Evolutionary conservation across 2,888 invertebrate genomes (phyloP), one percentile per base, ranked within the genome.

Genomic region (Actias luna): DNA sequence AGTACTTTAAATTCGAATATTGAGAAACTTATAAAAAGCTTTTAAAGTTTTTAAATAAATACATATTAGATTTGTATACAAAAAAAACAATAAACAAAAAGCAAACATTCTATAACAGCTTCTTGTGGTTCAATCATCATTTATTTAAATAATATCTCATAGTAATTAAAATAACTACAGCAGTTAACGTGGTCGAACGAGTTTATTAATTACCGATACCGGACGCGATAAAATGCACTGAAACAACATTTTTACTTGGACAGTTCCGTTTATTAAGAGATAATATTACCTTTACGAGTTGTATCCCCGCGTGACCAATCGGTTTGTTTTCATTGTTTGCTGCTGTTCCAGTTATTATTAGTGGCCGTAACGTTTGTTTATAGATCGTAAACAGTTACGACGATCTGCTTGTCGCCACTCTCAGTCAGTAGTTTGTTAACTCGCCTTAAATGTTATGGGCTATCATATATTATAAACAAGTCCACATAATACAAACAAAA

Each of bases 271-370:
- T 91, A 92, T 91, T 88, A 88, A 90, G 91, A 91, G 87, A 90
- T 91, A 89, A 90, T 88, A 85, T 84, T 88, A 91, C 92, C 91
- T 90, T 90, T 91, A 91, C 84, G 89, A 85, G 85, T 82, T 78
- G 83, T 82, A 80, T 83, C 78, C 81, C 76, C 80, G 71, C 77
- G 83, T 77, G 85, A 84, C 76, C 80, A 81, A 82, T 86, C 80
- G 79, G 82, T 83, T 85, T 84, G 86, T 87, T 90, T 90, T 88
- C 87, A 89, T 86, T 88, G 89, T 89, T 85, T 87, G 88, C 79
- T 88, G 86, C 87, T 87, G 87, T 91, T 89, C 86, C 89, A 84
- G 89, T 89, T 92, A 91, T 91, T 90, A 90, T 90, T 90, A 90
- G 89, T 89, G 87, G 86, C 80, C 83, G 87, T 92, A 87, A 89